phyloP scores from a whole-genome alignment of 1,140 invertebrate genomes.

The Apolygus lucorum region DNA sequence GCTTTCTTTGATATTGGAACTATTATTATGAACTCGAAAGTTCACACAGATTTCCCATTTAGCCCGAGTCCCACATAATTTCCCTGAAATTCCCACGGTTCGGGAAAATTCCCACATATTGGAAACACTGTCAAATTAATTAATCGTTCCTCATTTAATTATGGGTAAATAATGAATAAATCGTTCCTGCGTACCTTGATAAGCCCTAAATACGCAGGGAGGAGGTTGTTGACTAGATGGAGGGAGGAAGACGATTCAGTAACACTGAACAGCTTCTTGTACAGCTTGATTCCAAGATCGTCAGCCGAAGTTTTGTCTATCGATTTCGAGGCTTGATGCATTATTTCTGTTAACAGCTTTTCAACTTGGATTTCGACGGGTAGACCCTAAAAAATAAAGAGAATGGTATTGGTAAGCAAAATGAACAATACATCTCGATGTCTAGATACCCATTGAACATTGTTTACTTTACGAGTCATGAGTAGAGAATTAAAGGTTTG shows the following conservation, averaged over 20 bases:
- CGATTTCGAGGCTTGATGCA: conserved; percentile 27
- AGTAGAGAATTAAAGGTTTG: background rate
- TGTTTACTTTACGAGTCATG: background rate
- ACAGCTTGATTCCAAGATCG: conserved; percentile 32
- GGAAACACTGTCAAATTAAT: too few relatives aligned
- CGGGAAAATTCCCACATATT: too few relatives aligned
- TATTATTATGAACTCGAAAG: too few relatives aligned
- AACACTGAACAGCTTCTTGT: conserved; percentile 43
- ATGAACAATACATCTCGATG: background rate
- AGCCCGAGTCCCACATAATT: too few relatives aligned
- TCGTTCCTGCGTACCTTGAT: conserved; percentile 60
- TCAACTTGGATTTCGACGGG: conserved; percentile 24
- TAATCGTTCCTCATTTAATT: too few relatives aligned
- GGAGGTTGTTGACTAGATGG: conserved; percentile 53
- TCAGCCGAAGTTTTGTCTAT: background rate
- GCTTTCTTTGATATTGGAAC: too few relatives aligned
- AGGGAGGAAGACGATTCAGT: conserved; percentile 46
- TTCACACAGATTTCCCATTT: too few relatives aligned
- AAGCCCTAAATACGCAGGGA: conserved; percentile 58
- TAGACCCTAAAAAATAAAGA: background rate
- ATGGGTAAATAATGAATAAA: too few relatives aligned
- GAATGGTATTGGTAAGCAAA: background rate
- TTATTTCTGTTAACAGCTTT: conserved; percentile 25
- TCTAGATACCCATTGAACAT: background rate
- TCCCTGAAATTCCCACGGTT: too few relatives aligned